phyloP scores from a whole-genome alignment of 2,113 vertebrate species.

The Jaculus jaculus region DNA sequence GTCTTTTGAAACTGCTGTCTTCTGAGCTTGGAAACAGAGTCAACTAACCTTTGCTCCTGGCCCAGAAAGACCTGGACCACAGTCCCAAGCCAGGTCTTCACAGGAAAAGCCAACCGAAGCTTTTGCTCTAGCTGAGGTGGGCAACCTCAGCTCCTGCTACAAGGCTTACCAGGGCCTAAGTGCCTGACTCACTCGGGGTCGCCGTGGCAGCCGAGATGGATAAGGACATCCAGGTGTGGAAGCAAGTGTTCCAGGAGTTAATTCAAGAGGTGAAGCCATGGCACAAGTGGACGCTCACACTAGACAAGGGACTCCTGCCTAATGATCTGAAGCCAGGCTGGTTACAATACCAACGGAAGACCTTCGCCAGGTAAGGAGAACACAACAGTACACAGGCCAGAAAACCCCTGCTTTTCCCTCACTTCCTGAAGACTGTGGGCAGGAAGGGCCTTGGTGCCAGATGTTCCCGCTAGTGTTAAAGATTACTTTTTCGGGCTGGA shows the following conservation, averaged over 20 bases:
- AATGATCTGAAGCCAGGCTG: not conserved
- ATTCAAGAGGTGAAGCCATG: slow-evolving; percentile 60
- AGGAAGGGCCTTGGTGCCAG: too few relatives aligned
- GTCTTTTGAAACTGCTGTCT: not conserved
- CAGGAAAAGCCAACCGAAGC: not conserved
- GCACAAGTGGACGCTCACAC: slow-evolving; percentile 56
- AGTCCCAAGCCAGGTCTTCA: not conserved
- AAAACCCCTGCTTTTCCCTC: not conserved
- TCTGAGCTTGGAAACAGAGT: not conserved
- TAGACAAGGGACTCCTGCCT: slow-evolving; percentile 47
- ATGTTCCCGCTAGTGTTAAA: too few relatives aligned
- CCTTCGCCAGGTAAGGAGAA: slow-evolving; percentile 60
- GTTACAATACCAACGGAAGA: slow-evolving; percentile 55
- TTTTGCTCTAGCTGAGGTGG: not conserved
- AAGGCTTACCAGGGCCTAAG: not conserved
- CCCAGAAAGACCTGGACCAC: not conserved
- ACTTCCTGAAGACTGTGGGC: too few relatives aligned
- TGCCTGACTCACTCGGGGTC: not conserved
- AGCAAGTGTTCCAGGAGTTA: slow-evolving; percentile 43
- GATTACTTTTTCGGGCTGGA: not conserved
- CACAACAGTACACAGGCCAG: accelerated
- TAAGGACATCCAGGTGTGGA: not conserved
- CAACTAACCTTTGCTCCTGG: slow-evolving; percentile 14
- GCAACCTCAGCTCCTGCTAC: too few relatives aligned
- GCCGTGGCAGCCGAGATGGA: accelerated